Base-by-base conservation (phyloP, 1,140 invertebrate genomes). In the Muscidifurax raptorellus region DNA sequence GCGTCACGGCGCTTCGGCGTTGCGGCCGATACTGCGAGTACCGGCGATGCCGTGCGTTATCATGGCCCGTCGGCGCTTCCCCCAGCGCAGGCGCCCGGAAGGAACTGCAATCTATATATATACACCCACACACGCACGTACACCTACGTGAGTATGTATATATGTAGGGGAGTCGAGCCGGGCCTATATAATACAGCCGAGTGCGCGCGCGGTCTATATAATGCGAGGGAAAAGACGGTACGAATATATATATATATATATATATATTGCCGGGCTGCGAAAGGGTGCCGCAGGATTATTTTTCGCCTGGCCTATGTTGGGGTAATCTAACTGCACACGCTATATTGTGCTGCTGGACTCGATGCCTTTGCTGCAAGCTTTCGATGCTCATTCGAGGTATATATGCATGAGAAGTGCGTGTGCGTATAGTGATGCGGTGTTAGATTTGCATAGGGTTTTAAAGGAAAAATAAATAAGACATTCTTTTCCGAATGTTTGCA, bases 1-100 rank as follows among this genome's bases (percentile, higher is more conserved):
- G 83, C 87, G 88, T 89, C 85, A 82, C 88, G 88, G 88, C 88
- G 87, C 83, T 85, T 86, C 88, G 87, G 87, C 88, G 88, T 88
- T 88, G 69, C 87, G 76, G 86, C 89, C 89, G 88, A 87, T 86
- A 90, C 90, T 90, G 88, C 78, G 83, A 82, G 78, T 69, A 82
- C 82, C 85, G 87, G 80, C 84, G 59, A 32, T 28, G n/a, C 22
- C 44, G 76, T 83, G 86, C 87, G 89, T 90, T 90, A 90, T 90
- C 89, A 89, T 83, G 80, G 88, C 86, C 86, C 10, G 28, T 75
- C 22, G 66, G 13, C 36, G 18, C 64, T 27, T 67, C n/a, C 47
- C 36, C 44, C 89, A 86, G 85, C 88, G 89, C 89, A 83, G 66
- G 86, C 86, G 83, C 86, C 87, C 86, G 80, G 67, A 71, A 79